Conservation (phyloP, 2,113 vertebrate species). For the Sander lucioperca region DNA sequence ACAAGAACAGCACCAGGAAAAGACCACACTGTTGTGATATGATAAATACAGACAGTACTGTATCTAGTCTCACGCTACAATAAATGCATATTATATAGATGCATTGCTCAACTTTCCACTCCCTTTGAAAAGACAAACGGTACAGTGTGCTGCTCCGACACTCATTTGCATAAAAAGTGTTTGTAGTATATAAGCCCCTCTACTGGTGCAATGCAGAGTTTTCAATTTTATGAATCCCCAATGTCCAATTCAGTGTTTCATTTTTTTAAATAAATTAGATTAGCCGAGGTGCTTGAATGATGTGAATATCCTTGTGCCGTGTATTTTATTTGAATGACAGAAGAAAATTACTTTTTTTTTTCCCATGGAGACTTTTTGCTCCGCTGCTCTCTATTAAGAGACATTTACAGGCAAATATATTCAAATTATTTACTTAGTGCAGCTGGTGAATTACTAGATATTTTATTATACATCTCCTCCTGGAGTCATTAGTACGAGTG, state of each 20-base stretch:
- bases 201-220: slow-evolving; percentile 58
- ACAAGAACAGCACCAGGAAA: not conserved
- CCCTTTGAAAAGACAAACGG: slow-evolving; percentile 25
- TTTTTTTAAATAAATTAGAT: slow-evolving; percentile 66
- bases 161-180: slow-evolving; percentile 65
- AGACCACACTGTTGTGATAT: not conserved
- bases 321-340: slow-evolving; percentile 57
- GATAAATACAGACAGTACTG: not conserved
- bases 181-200: slow-evolving; percentile 47
- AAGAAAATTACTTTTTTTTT: slow-evolving; percentile 45
- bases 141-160: slow-evolving; percentile 9
- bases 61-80: not conserved
- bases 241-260: slow-evolving; percentile 57
- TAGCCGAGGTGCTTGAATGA: slow-evolving; percentile 41
- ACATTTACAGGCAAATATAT: slow-evolving; percentile 52
- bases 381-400: slow-evolving; percentile 44
- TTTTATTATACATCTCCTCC: slow-evolving; percentile 48
- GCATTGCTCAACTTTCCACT: not conserved
- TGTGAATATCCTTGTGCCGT: slow-evolving; percentile 18
- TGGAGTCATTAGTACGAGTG: slow-evolving; percentile 30
- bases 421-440: slow-evolving; percentile 51
- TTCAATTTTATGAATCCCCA: slow-evolving; percentile 61
- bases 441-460: slow-evolving; percentile 47
- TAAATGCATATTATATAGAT: not conserved
- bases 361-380: slow-evolving; percentile 35